Conservation (phyloP, 2,888 invertebrate species). For the Oscheius myriophilus region DNA sequence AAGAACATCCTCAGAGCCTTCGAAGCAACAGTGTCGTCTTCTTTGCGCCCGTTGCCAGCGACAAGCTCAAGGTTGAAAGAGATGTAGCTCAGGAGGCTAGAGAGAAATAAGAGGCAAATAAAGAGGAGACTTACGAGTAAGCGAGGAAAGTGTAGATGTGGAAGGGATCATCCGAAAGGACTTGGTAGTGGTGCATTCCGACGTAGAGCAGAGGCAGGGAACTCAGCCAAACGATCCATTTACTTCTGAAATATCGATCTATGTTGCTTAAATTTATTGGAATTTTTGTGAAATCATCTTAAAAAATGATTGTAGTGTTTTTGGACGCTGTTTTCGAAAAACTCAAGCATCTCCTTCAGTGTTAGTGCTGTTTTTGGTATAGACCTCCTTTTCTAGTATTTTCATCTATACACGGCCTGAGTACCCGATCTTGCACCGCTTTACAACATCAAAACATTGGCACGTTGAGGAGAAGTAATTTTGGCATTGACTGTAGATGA, state of each 20-base stretch:
- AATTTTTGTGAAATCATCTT: not conserved
- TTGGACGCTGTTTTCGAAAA: too few relatives aligned
- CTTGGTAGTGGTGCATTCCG: conserved; percentile 62
- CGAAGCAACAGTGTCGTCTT: conserved; percentile 21
- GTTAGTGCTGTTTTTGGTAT: too few relatives aligned
- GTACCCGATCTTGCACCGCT: too few relatives aligned
- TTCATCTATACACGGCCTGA: too few relatives aligned
- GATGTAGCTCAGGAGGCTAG: conserved; percentile 70
- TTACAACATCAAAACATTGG: too few relatives aligned
- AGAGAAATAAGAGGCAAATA: not conserved
- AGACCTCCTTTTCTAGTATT: too few relatives aligned
- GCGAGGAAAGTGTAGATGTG: conserved; percentile 71
- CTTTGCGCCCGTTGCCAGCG: conserved; percentile 36
- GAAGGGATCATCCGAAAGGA: conserved; percentile 58
- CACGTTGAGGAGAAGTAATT: too few relatives aligned
- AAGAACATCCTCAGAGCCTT: conserved; percentile 64
- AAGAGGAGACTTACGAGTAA: conserved; percentile 50
- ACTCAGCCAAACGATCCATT: conserved; percentile 62
- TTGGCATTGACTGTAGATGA: too few relatives aligned
- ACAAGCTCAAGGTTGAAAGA: conserved; percentile 69
- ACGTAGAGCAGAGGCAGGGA: conserved; percentile 65
- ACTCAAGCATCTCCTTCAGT: too few relatives aligned
- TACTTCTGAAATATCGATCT: conserved; percentile 40
- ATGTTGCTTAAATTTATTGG: not conserved
- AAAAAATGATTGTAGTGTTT: too few relatives aligned